Conservation (phyloP, 2,888 invertebrate genomes). For the Caenorhabditis sp. region DNA sequence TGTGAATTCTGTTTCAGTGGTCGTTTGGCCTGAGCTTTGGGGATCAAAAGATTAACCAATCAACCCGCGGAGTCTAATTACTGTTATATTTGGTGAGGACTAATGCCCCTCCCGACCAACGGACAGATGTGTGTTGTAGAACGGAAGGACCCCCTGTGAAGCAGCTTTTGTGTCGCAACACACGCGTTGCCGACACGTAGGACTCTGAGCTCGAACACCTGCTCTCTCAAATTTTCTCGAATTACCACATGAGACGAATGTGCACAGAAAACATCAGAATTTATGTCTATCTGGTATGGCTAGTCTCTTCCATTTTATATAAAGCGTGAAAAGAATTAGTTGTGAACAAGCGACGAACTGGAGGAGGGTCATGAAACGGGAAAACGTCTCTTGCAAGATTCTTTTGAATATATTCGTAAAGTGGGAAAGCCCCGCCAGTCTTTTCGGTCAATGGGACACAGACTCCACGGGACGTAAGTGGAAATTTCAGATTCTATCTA, state of each 20-base stretch:
- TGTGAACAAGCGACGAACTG: too few relatives aligned
- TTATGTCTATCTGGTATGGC: background rate
- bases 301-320: background rate
- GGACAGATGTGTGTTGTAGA: slow-evolving; percentile 23
- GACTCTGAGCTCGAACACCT: slow-evolving; percentile 5
- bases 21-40: too few relatives aligned
- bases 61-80: slow-evolving; percentile 20
- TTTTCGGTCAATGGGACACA: slow-evolving; percentile 6
- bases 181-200: background rate
- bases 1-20: slow-evolving; percentile 9
- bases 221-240: background rate
- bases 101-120: background rate
- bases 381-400: background rate
- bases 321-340: too few relatives aligned
- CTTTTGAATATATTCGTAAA: slow-evolving; percentile 1
- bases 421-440: background rate
- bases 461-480: too few relatives aligned
- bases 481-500: too few relatives aligned
- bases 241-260: too few relatives aligned
- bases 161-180: slow-evolving; percentile 1
- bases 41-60: slow-evolving; percentile 35
- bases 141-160: background rate
- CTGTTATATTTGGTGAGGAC: slow-evolving; percentile 32
- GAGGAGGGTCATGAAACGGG: background rate
- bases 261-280: too few relatives aligned